Evolutionary conservation across 2,113 vertebrate species (phyloP).

Genomic region (Pituophis catenifer): DNA sequence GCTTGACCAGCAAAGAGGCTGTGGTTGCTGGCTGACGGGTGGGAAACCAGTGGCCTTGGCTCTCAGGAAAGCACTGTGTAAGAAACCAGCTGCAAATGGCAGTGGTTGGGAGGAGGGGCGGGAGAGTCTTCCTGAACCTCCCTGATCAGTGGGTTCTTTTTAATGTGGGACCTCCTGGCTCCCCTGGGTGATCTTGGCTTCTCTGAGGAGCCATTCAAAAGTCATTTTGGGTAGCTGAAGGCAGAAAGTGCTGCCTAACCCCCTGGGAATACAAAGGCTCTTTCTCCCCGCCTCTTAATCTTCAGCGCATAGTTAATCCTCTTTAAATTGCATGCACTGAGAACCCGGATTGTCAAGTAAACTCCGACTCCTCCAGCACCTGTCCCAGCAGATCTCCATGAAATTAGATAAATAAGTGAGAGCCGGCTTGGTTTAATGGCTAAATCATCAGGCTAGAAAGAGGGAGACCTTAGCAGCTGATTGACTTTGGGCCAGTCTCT

Average conservation of each 20-base stretch:
- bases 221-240: background rate
- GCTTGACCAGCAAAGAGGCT: background rate
- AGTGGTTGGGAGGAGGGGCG: background rate
- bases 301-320: conserved; percentile 71
- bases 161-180: background rate
- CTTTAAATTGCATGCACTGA: conserved; percentile 60
- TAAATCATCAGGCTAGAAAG: background rate
- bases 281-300: conserved; percentile 69
- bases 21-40: background rate
- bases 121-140: background rate
- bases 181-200: too few relatives aligned
- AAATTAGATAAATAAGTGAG: conserved; percentile 12
- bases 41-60: background rate
- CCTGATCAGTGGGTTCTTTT: background rate
- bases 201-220: background rate
- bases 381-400: conserved; percentile 55
- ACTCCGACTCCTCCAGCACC: conserved; percentile 46
- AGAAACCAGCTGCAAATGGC: background rate
- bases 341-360: conserved; percentile 62
- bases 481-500: too few relatives aligned
- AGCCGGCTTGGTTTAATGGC: background rate
- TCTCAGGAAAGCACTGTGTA: background rate
- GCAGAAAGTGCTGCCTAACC: background rate
- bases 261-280: conserved; percentile 62
- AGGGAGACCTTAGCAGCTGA: background rate